Base-by-base conservation (phyloP, 2,797 vertebrate species). In the Channallabes apus region DNA sequence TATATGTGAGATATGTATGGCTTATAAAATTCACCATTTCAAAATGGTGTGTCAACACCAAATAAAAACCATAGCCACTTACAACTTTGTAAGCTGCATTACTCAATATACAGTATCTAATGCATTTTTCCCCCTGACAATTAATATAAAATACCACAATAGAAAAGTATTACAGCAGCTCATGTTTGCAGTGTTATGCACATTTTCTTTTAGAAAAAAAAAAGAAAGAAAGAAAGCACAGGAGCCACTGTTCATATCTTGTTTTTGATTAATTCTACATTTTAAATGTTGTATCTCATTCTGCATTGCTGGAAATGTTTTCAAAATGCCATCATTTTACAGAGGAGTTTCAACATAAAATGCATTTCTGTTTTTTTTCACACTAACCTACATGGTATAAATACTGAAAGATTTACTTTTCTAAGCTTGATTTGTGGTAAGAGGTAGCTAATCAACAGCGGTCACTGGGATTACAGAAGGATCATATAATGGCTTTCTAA, bases 361-460 rank as follows among this genome's bases (percentile, higher is more conserved):
- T 80, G 64, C 38, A 18, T 29, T 64, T 65, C 77, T 41, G n/a
- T 11, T 24, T 69, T n/a, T 41, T 18, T 71, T 14, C 12, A 14
- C 59, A 54, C n/a, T 41, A 64, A 1, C 54, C 32, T 83, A 24
- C 83, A 68, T 1, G 22, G 17, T 56, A 20, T 22, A 54, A 32
- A 9, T 62, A 27, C 56, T 14, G 22, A 46, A 59, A 12, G 62
- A 67, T 20, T 29, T 35, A 24, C 17, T 54, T 32, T n/a, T 58
- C 9, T 38, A 6, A 77, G 35, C 73, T 84, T 35, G 54, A 56
- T 78, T 73, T 64, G 35, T 27, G 5, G 9, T 24, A 54, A 51
- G 41, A 14, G 35, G 83, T 58, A 62, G 64, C 77, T 62, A 80
- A 85, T 72, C 56, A 80, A 68, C 67, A n/a, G 56, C 20, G 38